Conservation (phyloP, 1,140 invertebrate species). For the Protaetia brevitarsis region DNA sequence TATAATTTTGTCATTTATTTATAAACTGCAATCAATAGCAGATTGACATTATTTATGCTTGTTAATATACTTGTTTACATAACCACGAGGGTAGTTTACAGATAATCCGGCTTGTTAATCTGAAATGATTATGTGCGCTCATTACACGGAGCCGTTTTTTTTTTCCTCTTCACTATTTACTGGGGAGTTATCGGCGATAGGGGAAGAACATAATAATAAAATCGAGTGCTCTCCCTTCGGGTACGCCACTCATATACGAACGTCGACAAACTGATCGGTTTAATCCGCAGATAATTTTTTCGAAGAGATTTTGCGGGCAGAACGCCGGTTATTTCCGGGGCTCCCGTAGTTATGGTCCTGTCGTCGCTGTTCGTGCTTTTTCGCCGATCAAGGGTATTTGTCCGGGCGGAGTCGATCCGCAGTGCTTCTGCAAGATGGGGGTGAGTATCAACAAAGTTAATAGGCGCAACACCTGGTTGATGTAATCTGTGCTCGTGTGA, state of each 20-base stretch:
- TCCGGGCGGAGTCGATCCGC: slow-evolving; percentile 43
- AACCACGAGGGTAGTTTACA: too few species aligned
- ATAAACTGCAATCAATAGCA: too few species aligned
- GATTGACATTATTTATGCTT: too few species aligned
- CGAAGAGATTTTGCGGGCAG: neutral
- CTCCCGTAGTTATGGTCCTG: slow-evolving; percentile 27
- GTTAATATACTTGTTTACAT: too few species aligned
- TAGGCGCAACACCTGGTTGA: slow-evolving; percentile 33
- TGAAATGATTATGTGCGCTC: too few species aligned
- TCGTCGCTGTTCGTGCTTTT: slow-evolving; percentile 25
- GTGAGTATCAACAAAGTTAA: slow-evolving; percentile 28
- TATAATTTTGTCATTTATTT: too few species aligned
- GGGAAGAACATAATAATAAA: too few species aligned
- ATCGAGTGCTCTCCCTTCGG: neutral
- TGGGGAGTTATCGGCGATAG: too few species aligned
- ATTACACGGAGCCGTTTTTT: too few species aligned
- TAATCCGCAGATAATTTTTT: slow-evolving; percentile 4
- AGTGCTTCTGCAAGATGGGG: slow-evolving; percentile 34
- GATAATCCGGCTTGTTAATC: too few species aligned
- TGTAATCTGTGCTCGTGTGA: slow-evolving; percentile 19
- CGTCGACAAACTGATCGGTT: neutral
- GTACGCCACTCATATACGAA: neutral
- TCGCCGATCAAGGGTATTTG: slow-evolving; percentile 30
- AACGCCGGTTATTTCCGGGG: slow-evolving; percentile 32
- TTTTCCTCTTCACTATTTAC: neutral